phyloP scores from a whole-genome alignment of 2,888 invertebrate genomes.

The Temnothorax ravouxi region DNA sequence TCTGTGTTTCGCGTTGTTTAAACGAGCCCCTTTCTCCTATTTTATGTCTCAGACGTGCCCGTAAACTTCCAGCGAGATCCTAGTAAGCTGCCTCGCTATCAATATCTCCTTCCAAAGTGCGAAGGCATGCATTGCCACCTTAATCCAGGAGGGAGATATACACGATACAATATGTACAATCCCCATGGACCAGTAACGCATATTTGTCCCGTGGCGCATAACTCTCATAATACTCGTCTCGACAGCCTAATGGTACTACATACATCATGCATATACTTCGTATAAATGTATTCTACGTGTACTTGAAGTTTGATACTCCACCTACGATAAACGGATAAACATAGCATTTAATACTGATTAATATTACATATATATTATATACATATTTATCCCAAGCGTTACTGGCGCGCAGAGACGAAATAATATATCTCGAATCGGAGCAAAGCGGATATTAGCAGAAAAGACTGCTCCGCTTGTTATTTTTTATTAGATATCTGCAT shows the following conservation, averaged over 20 bases:
- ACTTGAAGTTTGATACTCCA: constrained; percentile 8
- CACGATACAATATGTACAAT: constrained; percentile 52
- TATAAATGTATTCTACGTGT: constrained; percentile 15
- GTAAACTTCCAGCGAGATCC: constrained; percentile 29
- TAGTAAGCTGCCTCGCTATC: constrained; percentile 21
- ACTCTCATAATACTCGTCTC: constrained; percentile 52
- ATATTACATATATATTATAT: background rate
- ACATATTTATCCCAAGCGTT: background rate
- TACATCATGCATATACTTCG: background rate
- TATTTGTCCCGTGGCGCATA: constrained; percentile 52
- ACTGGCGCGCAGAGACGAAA: background rate
- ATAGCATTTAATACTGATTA: constrained; percentile 15
- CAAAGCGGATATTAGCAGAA: background rate
- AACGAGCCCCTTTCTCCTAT: background rate
- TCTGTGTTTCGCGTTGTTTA: background rate
- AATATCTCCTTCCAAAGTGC: constrained; percentile 49
- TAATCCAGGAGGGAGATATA: constrained; percentile 49
- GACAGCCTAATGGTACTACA: constrained; percentile 44
- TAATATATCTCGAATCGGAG: background rate
- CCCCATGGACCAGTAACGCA: constrained; percentile 50
- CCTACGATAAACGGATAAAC: constrained; percentile 15
- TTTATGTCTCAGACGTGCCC: background rate
- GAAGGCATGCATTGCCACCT: constrained; percentile 31
- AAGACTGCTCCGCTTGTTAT: background rate
- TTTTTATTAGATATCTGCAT: background rate